A percentile compares a stretch with the other conserved stretches of the same genome.
Conservation (phyloP, 1,140 invertebrate species). For the Drosophila watanabei region DNA sequence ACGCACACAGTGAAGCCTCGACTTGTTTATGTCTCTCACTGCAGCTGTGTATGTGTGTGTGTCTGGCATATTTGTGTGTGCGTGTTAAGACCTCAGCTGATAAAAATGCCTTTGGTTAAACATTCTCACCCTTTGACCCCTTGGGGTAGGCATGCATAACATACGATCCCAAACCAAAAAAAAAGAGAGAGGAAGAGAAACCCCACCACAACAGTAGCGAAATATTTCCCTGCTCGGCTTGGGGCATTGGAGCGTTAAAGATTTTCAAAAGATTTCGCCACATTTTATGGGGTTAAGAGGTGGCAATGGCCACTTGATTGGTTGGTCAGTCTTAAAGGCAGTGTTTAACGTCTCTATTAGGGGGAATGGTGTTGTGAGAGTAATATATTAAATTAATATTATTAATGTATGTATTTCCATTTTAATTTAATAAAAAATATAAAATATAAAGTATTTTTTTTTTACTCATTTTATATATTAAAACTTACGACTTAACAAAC, state of each 20-base stretch:
- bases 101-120: slow-evolving; percentile 78
- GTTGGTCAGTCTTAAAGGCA: not conserved
- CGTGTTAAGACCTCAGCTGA: slow-evolving; percentile 81
- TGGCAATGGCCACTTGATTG: slow-evolving; percentile 30
- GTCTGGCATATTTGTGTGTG: slow-evolving; percentile 75
- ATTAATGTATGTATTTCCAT: not conserved
- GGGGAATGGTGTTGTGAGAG: not conserved
- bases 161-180: slow-evolving; percentile 20
- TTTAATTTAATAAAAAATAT: too few relatives aligned
- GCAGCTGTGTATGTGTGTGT: slow-evolving; percentile 25
- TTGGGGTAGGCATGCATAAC: slow-evolving; percentile 41
- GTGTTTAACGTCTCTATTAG: not conserved
- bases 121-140: slow-evolving; percentile 70
- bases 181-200: not conserved
- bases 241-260: slow-evolving; percentile 34
- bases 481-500: too few relatives aligned
- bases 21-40: slow-evolving; percentile 53
- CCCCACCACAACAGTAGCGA: slow-evolving; percentile 11
- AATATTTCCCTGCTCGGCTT: slow-evolving; percentile 25
- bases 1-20: slow-evolving; percentile 13
- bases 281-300: slow-evolving; percentile 42
- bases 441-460: too few relatives aligned
- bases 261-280: slow-evolving; percentile 42
- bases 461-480: too few relatives aligned
- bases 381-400: too few relatives aligned